Evolutionary conservation across 2,888 invertebrate species (phyloP).

Genomic region (Agriopis leucophaearia): DNA sequence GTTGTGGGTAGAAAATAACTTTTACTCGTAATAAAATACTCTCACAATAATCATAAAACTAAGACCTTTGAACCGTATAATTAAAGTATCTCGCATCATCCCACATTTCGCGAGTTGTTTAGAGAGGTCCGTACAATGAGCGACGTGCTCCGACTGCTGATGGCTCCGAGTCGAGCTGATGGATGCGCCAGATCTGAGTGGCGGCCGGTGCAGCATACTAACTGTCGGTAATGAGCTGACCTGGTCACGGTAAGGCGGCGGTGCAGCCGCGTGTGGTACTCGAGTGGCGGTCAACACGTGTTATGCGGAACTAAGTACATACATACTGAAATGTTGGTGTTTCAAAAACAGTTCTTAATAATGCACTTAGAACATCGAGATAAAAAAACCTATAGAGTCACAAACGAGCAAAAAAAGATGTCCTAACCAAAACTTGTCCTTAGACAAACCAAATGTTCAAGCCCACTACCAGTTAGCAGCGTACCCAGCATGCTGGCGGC

Average conservation of each 20-base stretch:
- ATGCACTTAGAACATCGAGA: no score
- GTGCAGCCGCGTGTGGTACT: conserved; percentile 2
- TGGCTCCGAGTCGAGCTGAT: conserved; percentile 29
- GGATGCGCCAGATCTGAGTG: conserved; percentile 34
- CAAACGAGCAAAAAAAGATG: no score
- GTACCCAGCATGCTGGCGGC: no score
- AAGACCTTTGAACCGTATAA: neutral
- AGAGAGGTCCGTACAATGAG: conserved; percentile 49
- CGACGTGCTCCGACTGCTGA: conserved; percentile 66
- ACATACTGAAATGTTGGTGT: no score
- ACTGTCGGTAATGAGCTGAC: conserved; percentile 46
- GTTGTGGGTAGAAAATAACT: neutral
- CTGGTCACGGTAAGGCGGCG: conserved; percentile 9
- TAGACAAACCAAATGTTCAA: no score
- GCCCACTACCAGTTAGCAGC: no score
- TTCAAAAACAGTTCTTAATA: no score
- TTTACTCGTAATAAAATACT: neutral
- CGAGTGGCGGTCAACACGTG: no score
- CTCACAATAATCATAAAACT: neutral
- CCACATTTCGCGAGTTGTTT: conserved; percentile 36
- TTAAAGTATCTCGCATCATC: conserved; percentile 2
- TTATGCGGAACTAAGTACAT: no score
- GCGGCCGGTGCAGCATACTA: conserved; percentile 44
- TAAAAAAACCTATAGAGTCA: no score
- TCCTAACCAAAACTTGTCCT: no score